These are phyloP conservation scores for Chelonus formosanus DNA, from an alignment of 2,888 invertebrate species.

Conservation along the genomic window DNA sequence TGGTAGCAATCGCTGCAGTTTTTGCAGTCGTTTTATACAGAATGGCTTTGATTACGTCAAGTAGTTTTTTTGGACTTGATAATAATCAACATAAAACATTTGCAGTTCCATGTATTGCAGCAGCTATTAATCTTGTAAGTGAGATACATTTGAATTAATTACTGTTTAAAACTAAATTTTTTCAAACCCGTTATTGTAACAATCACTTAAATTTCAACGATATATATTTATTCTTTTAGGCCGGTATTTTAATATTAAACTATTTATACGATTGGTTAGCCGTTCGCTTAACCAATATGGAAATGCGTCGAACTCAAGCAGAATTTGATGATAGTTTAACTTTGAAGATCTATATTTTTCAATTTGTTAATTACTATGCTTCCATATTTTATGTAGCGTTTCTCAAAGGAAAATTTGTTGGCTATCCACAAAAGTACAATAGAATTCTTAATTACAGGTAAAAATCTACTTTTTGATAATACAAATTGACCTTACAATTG, in stretches of 20 bases:
- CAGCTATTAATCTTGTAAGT: slow-evolving; percentile 76
- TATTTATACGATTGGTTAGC: slow-evolving; percentile 74
- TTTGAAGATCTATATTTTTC: slow-evolving; percentile 85
- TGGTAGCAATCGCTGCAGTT: slow-evolving; percentile 77
- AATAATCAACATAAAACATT: slow-evolving; percentile 71
- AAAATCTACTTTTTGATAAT: too few species aligned
- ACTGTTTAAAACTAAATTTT: too few species aligned
- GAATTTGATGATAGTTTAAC: slow-evolving; percentile 89
- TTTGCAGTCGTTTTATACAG: slow-evolving; percentile 81
- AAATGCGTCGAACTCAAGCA: slow-evolving; percentile 81
- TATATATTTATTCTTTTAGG: slow-evolving; percentile 37
- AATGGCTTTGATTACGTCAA: slow-evolving; percentile 73
- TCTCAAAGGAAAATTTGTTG: slow-evolving; percentile 80
- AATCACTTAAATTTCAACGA: too few species aligned
- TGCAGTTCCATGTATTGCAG: slow-evolving; percentile 79
- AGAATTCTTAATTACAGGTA: slow-evolving; percentile 71
- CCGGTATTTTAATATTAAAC: slow-evolving; percentile 80
- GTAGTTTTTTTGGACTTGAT: slow-evolving; percentile 67
- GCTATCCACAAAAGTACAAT: slow-evolving; percentile 81
- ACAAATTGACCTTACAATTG: too few species aligned
- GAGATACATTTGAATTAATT: not conserved
- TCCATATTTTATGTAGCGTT: slow-evolving; percentile 88
- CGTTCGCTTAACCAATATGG: slow-evolving; percentile 76
- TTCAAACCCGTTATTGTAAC: too few species aligned
- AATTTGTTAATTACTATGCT: slow-evolving; percentile 90